A percentile compares a stretch with the other conserved stretches of the same genome.
Evolutionary conservation across 2,113 vertebrate species (phyloP).

Genomic region (Glaucidium brasilianum): DNA sequence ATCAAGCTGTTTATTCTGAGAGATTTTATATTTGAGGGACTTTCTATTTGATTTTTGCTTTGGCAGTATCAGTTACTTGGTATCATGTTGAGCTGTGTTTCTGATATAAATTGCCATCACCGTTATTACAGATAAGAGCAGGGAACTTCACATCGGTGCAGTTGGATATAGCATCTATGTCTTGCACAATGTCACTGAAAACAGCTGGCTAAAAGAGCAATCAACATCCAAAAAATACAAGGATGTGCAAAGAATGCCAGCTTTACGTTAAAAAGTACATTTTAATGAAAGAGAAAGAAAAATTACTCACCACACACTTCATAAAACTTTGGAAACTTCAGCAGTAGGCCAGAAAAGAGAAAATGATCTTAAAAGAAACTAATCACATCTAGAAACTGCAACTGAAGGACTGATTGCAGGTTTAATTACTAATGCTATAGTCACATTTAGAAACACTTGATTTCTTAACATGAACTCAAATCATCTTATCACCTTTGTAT

Average conservation of each 20-base stretch:
- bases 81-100: not conserved
- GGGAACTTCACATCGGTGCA: not conserved
- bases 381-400: not conserved
- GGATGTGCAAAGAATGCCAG: not conserved
- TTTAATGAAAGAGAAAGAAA: not conserved
- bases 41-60: not conserved
- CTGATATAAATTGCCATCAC: not conserved
- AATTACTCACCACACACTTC: not conserved
- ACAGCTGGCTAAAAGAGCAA: not conserved
- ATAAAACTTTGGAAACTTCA: constrained; percentile 29
- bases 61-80: not conserved
- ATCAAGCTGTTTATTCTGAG: not conserved
- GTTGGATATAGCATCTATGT: not conserved
- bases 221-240: not conserved
- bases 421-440: not conserved
- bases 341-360: not conserved
- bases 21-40: not conserved
- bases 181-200: not conserved
- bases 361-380: not conserved
- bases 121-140: not conserved
- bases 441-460: not conserved
- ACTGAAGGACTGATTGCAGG: not conserved
- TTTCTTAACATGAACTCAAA: not conserved
- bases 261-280: not conserved
- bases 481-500: not conserved